Evolutionary conservation across 1,140 invertebrate species (phyloP).

Genomic region (Tribolium castaneum): DNA sequence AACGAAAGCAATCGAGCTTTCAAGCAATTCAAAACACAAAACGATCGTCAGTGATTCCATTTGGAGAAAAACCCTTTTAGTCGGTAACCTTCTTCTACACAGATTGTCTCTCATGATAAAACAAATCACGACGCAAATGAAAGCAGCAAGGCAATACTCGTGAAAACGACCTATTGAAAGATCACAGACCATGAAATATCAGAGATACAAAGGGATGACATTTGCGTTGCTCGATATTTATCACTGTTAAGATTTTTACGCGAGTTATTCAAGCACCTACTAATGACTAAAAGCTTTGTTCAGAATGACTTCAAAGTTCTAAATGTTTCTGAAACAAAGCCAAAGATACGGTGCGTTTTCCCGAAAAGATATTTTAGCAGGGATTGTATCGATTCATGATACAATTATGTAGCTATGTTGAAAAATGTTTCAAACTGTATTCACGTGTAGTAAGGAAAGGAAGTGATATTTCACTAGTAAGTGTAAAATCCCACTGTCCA

Average conservation of each 20-base stretch:
- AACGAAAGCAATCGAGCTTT: neutral
- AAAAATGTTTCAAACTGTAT: too few species aligned
- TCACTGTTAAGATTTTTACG: neutral
- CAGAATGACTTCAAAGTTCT: neutral
- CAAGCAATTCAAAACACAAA: neutral
- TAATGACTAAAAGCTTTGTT: neutral
- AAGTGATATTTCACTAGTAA: too few species aligned
- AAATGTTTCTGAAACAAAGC: neutral
- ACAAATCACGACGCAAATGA: neutral
- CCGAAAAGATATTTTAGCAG: too few species aligned
- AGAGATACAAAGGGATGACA: neutral
- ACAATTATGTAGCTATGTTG: too few species aligned
- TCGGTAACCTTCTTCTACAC: neutral
- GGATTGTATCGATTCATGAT: too few species aligned
- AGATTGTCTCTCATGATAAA: neutral
- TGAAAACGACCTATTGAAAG: neutral
- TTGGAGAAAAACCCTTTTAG: neutral
- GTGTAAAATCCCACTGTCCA: too few species aligned
- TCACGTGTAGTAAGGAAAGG: too few species aligned
- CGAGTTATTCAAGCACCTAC: neutral
- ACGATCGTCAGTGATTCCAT: neutral
- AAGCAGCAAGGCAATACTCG: neutral
- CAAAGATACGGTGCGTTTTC: too few species aligned
- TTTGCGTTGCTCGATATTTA: neutral
- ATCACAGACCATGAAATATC: neutral